Conservation (phyloP, 2,113 vertebrate genomes). For the Sylvicapra grimmia region DNA sequence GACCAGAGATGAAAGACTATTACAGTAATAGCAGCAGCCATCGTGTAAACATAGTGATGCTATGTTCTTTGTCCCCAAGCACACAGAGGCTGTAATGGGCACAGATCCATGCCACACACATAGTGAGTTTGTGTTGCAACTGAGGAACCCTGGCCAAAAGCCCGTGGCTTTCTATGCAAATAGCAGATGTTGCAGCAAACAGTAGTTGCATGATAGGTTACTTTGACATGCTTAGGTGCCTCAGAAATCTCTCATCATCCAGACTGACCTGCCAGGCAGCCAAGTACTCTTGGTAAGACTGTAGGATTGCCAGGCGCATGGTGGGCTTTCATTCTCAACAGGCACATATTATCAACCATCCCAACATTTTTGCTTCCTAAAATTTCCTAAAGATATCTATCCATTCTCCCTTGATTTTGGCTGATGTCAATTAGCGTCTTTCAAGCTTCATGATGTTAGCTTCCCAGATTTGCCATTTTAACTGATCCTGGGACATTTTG, state of each 20-base stretch:
- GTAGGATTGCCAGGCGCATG: no score
- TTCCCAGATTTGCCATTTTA: background rate
- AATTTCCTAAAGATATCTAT: background rate
- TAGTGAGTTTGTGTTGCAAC: background rate
- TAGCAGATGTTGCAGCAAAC: background rate
- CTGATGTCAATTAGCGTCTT: background rate
- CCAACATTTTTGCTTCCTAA: background rate
- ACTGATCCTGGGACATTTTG: background rate
- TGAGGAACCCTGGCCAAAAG: background rate
- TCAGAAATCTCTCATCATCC: background rate
- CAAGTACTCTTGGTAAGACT: background rate
- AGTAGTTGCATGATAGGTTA: background rate
- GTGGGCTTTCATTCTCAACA: background rate
- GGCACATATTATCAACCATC: background rate
- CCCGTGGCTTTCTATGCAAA: background rate
- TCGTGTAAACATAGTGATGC: no score
- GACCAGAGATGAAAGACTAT: background rate
- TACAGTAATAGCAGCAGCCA: background rate
- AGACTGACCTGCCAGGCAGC: background rate
- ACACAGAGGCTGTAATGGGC: rapidly evolving
- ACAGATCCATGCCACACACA: rapidly evolving
- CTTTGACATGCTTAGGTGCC: background rate
- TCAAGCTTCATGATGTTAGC: background rate
- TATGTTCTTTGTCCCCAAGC: background rate
- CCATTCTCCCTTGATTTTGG: background rate